Conservation (phyloP, 1,140 invertebrate genomes). For the Pseudomyrmex flavicornis region DNA sequence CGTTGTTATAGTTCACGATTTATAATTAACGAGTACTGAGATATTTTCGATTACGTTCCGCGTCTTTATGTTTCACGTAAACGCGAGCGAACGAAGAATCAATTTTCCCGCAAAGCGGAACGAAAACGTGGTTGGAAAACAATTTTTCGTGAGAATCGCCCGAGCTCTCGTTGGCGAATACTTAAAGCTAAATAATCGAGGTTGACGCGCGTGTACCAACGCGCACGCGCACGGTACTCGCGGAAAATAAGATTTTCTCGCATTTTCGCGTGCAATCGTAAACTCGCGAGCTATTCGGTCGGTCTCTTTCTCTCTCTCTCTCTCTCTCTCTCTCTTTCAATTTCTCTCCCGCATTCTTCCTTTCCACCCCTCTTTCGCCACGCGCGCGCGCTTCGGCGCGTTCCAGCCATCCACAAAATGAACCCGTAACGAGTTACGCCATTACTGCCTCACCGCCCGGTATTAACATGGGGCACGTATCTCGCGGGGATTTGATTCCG, state of each 20-base stretch:
- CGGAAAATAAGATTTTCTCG: constrained; percentile 55
- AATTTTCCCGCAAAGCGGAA: neutral
- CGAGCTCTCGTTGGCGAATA: constrained; percentile 16
- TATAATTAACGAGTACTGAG: too few relatives aligned
- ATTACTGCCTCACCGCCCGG: constrained; percentile 59
- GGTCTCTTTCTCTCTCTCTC: neutral
- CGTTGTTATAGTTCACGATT: too few relatives aligned
- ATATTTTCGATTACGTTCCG: neutral
- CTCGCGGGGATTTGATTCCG: constrained; percentile 76
- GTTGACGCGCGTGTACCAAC: constrained; percentile 13
- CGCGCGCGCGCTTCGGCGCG: neutral
- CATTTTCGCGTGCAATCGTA: constrained; percentile 55
- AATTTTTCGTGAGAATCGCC: constrained; percentile 4
- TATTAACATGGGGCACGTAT: constrained; percentile 77
- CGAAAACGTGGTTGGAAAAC: neutral
- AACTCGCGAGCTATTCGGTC: constrained; percentile 29
- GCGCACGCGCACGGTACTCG: neutral
- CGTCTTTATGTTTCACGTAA: neutral
- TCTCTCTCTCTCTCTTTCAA: neutral
- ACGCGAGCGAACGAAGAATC: constrained; percentile 5
- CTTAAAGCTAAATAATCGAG: constrained; percentile 53
- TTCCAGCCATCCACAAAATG: constrained; percentile 58
- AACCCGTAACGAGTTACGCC: constrained; percentile 73
- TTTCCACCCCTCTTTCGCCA: too few relatives aligned
- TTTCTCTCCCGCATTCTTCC: too few relatives aligned